Base-by-base conservation (phyloP, 2,888 invertebrate genomes). In the Iselma pallidipennis region DNA sequence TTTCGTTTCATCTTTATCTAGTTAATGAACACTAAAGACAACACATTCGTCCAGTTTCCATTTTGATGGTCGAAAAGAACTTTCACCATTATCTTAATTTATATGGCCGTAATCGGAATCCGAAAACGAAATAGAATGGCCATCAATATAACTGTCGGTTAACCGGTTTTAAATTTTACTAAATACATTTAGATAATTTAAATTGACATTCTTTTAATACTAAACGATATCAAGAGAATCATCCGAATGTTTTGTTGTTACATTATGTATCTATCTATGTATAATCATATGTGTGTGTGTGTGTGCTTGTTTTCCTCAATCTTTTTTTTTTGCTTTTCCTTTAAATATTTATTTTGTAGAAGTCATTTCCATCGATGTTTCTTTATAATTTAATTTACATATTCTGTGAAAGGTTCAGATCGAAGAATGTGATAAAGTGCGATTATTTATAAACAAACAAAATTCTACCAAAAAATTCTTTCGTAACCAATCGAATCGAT, bases 141-240 rank as follows among this genome's bases (percentile, higher is more conserved):
- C 70, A 73, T 75, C 70, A 68, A 71, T 73, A 72, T 72, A 72
- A 71, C 72, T 74, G 72, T 73, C 72, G 48, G 68, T 59, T 67
- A 73, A 77, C 76, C 76, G 76, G 78, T 77, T 77, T 73, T 69
- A 71, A 74, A 74, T 76, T 70, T 75, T 74, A 76, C 75, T 66
- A 71, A 75, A 74, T 74, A 74, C 74, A 76, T 77, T 76, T 76
- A 76, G 75, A 76, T 78, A 77, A 77, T 77, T 77, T 76, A 74
- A 76, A 76, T 76, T 78, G 77, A 77, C 77, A 77, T 78, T 78
- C 77, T 77, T 76, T 78, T 77, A 77, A 78, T 78, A 74, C 71
- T 72, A 72, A 74, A 74, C 69, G 76, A 74, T 71, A 74, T 73
- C 73, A 16, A 37, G 67, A 69, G 72, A 72, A 72, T 66, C 69